These are phyloP conservation scores for Zosterops lateralis DNA, from an alignment of 2,113 vertebrate genomes.

Conservation along the genomic window DNA sequence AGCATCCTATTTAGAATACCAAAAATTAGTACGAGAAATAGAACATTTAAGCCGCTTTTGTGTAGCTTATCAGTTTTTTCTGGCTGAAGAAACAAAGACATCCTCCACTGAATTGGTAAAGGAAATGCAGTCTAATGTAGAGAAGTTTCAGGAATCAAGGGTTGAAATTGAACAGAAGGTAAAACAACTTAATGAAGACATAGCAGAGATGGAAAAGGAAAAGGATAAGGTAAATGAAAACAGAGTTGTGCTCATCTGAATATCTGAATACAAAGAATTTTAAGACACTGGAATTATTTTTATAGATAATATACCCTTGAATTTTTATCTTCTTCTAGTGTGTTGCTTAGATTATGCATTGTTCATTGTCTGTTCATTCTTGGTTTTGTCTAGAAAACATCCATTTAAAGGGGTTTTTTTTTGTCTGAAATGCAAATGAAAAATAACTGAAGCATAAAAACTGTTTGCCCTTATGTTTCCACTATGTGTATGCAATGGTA, in stretches of 20 bases:
- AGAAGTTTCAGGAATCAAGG: constrained; percentile 75
- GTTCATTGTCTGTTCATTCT: background rate
- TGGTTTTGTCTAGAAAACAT: background rate
- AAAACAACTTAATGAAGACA: constrained; percentile 78
- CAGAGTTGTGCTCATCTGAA: background rate
- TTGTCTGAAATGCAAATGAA: background rate
- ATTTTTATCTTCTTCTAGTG: background rate
- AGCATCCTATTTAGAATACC: constrained; percentile 89
- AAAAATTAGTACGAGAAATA: constrained; percentile 84
- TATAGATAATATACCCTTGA: background rate
- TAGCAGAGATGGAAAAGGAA: constrained; percentile 82
- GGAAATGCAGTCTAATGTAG: constrained; percentile 77
- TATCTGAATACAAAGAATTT: background rate
- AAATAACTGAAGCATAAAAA: background rate
- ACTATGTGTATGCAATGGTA: background rate
- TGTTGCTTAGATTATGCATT: background rate
- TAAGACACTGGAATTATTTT: background rate
- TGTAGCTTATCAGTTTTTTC: constrained; percentile 85
- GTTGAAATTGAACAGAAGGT: constrained; percentile 78
- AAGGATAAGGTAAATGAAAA: constrained; percentile 80
- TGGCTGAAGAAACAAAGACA: constrained; percentile 84
- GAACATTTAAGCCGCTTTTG: constrained; percentile 85
- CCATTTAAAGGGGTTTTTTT: background rate
- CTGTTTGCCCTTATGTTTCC: background rate
- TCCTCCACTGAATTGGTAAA: constrained; percentile 79